Conservation (phyloP, 2,888 invertebrate species). For the Hydraecia micacea region DNA sequence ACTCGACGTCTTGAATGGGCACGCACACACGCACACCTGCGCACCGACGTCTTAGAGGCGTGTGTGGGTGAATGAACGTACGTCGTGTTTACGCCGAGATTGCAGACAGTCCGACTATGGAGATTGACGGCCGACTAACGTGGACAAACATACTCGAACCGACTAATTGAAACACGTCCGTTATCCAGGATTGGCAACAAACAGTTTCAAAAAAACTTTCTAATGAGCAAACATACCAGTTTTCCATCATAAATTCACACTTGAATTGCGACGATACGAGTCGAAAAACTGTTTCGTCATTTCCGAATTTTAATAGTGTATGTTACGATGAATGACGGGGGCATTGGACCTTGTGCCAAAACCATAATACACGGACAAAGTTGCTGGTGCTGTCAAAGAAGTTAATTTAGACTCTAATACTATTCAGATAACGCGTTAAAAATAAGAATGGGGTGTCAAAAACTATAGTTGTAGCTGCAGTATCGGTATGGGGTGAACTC, state of each 20-base stretch:
- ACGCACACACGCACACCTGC: constrained; percentile 78
- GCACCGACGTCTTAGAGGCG: constrained; percentile 68
- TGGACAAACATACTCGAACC: constrained; percentile 77
- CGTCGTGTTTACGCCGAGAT: constrained; percentile 77
- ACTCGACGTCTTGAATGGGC: constrained; percentile 85
- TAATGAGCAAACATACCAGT: constrained; percentile 78
- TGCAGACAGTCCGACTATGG: constrained; percentile 76
- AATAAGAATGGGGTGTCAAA: constrained; percentile 45
- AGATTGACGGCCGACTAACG: constrained; percentile 81
- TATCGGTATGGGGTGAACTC: constrained; percentile 79
- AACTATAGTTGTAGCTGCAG: constrained; percentile 57
- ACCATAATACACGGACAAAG: constrained; percentile 78
- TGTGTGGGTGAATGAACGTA: constrained; percentile 84
- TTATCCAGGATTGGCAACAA: constrained; percentile 76
- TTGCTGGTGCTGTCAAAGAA: constrained; percentile 49
- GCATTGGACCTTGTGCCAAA: constrained; percentile 86
- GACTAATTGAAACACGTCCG: constrained; percentile 84
- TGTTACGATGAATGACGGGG: constrained; percentile 84
- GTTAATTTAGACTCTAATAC: constrained; percentile 69
- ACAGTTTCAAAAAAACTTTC: constrained; percentile 73
- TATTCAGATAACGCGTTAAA: constrained; percentile 57
- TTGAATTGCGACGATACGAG: constrained; percentile 83
- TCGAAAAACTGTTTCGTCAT: constrained; percentile 86
- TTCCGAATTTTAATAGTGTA: constrained; percentile 88
- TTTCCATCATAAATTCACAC: constrained; percentile 81